These are phyloP conservation scores for Paradisaea rubra DNA, from an alignment of 2,113 vertebrate species.

Conservation along the genomic window DNA sequence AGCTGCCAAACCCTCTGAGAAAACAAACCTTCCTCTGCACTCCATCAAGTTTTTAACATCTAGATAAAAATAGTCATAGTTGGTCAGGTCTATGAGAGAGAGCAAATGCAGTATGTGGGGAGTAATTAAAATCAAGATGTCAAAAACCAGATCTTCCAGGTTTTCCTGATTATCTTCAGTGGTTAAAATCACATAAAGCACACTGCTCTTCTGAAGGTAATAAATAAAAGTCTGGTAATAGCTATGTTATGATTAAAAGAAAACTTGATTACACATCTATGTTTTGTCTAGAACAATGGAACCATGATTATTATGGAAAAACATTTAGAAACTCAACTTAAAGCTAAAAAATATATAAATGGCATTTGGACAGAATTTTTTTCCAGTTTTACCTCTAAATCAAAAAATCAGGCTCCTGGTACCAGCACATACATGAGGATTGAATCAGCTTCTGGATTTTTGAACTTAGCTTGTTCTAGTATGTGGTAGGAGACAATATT, in stretches of 20 bases:
- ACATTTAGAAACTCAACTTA: background rate
- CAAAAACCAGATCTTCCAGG: background rate
- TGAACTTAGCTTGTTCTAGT: background rate
- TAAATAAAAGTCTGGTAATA: background rate
- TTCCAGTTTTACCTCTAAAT: background rate
- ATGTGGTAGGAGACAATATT: background rate
- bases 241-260: background rate
- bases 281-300: background rate
- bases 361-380: background rate
- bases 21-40: background rate
- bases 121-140: background rate
- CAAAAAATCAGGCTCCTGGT: background rate
- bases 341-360: background rate
- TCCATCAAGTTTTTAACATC: background rate
- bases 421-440: background rate
- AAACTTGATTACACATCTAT: background rate
- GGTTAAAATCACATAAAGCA: background rate
- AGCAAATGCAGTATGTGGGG: background rate
- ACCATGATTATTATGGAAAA: background rate
- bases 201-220: background rate
- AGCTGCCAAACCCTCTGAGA: background rate
- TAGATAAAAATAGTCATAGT: background rate
- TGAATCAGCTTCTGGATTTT: background rate
- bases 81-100: background rate
- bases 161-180: background rate